Percentiles rank a stretch among this genome's conserved stretches.
These are phyloP conservation scores for Gnatocerus cornutus DNA, from an alignment of 2,888 invertebrate genomes.

Conservation along the genomic window DNA sequence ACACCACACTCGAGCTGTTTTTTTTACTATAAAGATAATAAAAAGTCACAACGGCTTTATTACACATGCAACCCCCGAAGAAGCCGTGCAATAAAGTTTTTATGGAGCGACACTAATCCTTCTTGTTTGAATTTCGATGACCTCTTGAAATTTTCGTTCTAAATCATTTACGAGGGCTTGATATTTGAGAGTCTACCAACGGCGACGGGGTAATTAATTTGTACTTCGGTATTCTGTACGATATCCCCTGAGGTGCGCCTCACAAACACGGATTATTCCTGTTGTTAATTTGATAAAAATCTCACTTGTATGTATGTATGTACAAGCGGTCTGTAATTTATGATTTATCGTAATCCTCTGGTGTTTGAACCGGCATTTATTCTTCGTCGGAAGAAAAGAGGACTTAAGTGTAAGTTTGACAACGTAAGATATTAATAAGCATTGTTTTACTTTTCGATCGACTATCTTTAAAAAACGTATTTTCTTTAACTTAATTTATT, in stretches of 20 bases:
- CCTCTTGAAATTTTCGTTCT: slow-evolving; percentile 12
- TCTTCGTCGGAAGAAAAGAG: background rate
- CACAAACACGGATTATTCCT: slow-evolving; percentile 44
- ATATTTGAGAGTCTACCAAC: slow-evolving; percentile 29
- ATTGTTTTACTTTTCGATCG: no score
- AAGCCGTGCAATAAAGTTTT: slow-evolving; percentile 33
- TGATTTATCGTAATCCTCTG: slow-evolving; percentile 35
- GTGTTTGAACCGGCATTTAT: slow-evolving; percentile 9
- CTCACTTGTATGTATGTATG: slow-evolving; percentile 22
- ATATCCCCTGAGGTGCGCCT: slow-evolving; percentile 39
- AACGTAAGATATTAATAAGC: no score
- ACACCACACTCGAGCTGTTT: background rate
- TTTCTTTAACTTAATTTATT: no score
- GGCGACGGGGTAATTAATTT: slow-evolving; percentile 38
- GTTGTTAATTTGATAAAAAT: slow-evolving; percentile 46
- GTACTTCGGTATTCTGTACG: slow-evolving; percentile 33
- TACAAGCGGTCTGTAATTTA: slow-evolving; percentile 28
- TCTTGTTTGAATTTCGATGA: slow-evolving; percentile 10
- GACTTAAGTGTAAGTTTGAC: no score
- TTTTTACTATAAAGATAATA: slow-evolving; percentile 27
- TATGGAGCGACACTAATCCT: slow-evolving; percentile 18
- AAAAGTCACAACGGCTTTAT: slow-evolving; percentile 31
- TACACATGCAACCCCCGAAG: slow-evolving; percentile 34
- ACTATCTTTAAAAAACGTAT: no score
- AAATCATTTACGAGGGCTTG: slow-evolving; percentile 13